phyloP scores from a whole-genome alignment of 2,113 vertebrate genomes.

The Bambusicola thoracicus region DNA sequence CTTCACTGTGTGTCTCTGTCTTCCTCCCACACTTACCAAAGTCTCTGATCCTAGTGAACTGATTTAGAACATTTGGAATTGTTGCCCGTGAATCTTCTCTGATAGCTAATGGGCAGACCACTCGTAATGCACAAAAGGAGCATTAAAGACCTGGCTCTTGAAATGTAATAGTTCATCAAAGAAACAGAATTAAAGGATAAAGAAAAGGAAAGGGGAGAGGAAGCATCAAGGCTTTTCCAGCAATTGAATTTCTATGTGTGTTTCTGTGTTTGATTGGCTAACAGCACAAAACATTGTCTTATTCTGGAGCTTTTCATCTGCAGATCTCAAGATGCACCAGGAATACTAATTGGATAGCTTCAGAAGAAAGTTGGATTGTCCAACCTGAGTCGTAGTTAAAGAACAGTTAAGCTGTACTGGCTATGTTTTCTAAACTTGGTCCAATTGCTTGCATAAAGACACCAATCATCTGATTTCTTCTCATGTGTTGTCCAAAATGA shows the following conservation, averaged over 20 bases:
- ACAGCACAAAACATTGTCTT: not conserved
- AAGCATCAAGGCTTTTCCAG: not conserved
- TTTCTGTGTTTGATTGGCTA: not conserved
- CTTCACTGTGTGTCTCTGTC: not conserved
- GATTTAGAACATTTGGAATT: not conserved
- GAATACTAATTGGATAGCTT: not conserved
- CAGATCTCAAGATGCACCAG: not conserved
- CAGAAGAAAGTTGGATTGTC: not conserved
- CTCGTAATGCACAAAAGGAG: not conserved
- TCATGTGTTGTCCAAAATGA: not conserved
- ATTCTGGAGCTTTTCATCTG: not conserved
- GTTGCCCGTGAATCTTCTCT: not conserved
- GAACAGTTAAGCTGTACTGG: not conserved
- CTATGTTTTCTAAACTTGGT: not conserved
- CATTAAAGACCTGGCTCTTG: not conserved
- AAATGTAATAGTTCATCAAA: not conserved
- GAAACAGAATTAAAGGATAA: not conserved
- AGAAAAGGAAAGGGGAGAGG: not conserved
- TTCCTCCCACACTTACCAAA: not conserved
- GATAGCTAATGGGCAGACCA: not conserved
- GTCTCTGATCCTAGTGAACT: not conserved
- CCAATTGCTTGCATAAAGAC: not conserved
- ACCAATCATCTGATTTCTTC: not conserved
- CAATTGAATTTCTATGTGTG: not conserved
- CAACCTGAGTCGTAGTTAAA: not conserved